These are phyloP conservation scores for Gymnocypris eckloni DNA, from an alignment of 2,797 vertebrate species.

Conservation along the genomic window DNA sequence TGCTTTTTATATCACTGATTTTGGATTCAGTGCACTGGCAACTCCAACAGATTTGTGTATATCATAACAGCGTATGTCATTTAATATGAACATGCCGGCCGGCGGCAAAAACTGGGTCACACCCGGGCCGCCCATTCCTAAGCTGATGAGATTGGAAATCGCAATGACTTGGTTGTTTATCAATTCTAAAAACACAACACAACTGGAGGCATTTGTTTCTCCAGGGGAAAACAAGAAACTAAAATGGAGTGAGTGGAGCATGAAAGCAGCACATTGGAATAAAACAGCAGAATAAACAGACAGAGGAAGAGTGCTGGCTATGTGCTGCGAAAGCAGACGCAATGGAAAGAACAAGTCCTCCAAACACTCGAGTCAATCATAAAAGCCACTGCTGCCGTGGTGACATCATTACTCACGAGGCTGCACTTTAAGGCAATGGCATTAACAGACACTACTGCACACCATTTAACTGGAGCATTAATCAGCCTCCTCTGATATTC, in stretches of 20 bases:
- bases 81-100: slow-evolving; percentile 9
- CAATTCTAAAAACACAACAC: slow-evolving; percentile 38
- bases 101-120: slow-evolving; percentile 34
- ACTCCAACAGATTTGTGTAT: slow-evolving; percentile 23
- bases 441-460: slow-evolving; percentile 26
- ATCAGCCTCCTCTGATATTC: slow-evolving; percentile 17
- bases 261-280: slow-evolving; percentile 33
- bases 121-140: slow-evolving; percentile 20
- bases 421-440: slow-evolving; percentile 26
- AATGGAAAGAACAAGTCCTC: slow-evolving; percentile 24
- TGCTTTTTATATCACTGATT: slow-evolving; percentile 14
- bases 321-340: not conserved
- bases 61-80: slow-evolving; percentile 26
- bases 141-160: slow-evolving; percentile 36
- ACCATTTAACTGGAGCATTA: slow-evolving; percentile 6
- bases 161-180: slow-evolving; percentile 37
- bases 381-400: not conserved
- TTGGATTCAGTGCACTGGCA: slow-evolving; percentile 29
- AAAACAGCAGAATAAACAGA: slow-evolving; percentile 13
- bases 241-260: slow-evolving; percentile 46
- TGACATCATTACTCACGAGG: slow-evolving; percentile 32
- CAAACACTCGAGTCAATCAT: slow-evolving; percentile 23
- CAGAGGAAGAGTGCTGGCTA: slow-evolving; percentile 3
- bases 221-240: slow-evolving; percentile 37
- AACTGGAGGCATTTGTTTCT: slow-evolving; percentile 52